These are phyloP conservation scores for Zaprionus taronus DNA, from an alignment of 1,140 invertebrate genomes.

Conservation along the genomic window DNA sequence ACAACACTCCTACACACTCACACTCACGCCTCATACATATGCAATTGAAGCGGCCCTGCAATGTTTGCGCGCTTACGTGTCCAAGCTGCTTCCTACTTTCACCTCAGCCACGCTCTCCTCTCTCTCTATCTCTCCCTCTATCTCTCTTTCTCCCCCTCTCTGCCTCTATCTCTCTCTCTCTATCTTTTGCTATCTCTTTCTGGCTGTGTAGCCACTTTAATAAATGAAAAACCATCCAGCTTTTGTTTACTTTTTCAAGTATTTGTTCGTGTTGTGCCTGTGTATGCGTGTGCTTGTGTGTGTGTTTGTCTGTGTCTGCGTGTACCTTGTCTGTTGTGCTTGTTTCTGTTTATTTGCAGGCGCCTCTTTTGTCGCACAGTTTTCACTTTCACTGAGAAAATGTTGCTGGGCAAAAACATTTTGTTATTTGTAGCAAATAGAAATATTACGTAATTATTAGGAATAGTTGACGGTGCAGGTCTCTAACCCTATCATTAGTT, in stretches of 20 bases:
- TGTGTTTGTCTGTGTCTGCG: neutral
- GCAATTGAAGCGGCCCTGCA: slow-evolving; percentile 12
- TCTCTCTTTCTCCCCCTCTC: neutral
- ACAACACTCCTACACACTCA: neutral
- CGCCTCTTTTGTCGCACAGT: slow-evolving; percentile 54
- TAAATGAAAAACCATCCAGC: slow-evolving; percentile 71
- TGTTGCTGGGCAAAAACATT: slow-evolving; percentile 11
- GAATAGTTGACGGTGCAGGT: neutral
- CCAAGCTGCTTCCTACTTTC: slow-evolving; percentile 23
- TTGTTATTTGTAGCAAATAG: slow-evolving; percentile 21
- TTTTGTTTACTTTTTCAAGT: slow-evolving; percentile 57
- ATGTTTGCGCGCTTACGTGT: slow-evolving; percentile 41
- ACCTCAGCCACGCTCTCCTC: neutral
- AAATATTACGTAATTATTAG: slow-evolving; percentile 56
- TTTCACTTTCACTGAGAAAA: slow-evolving; percentile 54
- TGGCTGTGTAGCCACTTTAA: slow-evolving; percentile 58
- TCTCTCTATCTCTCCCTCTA: neutral
- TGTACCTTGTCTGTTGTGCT: slow-evolving; percentile 32
- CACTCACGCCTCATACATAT: slow-evolving; percentile 31
- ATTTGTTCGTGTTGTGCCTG: slow-evolving; percentile 49
- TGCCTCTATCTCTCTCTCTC: neutral
- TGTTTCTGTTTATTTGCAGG: slow-evolving; percentile 35
- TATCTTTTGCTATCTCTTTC: neutral
- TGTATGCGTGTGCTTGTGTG: slow-evolving; percentile 9
- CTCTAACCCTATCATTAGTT: slow-evolving; percentile 17